These are phyloP conservation scores for Hanleya hanleyi DNA, from an alignment of 2,888 invertebrate genomes.

Conservation along the genomic window DNA sequence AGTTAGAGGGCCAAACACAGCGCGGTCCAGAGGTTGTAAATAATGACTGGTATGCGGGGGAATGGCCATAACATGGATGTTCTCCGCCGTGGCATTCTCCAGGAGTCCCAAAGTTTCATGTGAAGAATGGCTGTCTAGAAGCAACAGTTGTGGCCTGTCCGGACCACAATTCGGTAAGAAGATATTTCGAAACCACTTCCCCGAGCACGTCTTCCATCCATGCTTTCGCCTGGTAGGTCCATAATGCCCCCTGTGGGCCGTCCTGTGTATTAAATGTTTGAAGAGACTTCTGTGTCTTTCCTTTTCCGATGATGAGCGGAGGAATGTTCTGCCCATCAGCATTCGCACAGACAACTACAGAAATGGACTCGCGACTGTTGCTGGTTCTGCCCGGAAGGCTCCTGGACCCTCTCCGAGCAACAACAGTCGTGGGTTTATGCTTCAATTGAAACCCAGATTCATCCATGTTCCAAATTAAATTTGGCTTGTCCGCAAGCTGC, in stretches of 20 bases:
- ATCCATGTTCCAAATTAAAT: too few species aligned
- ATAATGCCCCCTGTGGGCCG: constrained; percentile 31
- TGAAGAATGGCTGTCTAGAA: constrained; percentile 44
- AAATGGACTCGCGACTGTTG: constrained; percentile 32
- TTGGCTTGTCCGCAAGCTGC: too few species aligned
- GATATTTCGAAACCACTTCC: constrained; percentile 41
- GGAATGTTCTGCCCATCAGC: constrained; percentile 38
- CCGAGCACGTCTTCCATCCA: constrained; percentile 46
- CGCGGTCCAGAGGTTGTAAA: constrained; percentile 18
- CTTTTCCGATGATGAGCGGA: constrained; percentile 40
- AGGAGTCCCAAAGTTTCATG: constrained; percentile 41
- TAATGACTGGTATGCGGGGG: constrained; percentile 25
- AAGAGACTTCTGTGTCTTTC: constrained; percentile 34
- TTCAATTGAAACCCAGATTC: too few species aligned
- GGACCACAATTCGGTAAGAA: constrained; percentile 43
- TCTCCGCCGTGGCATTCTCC: constrained; percentile 33
- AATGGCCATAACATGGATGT: constrained; percentile 17
- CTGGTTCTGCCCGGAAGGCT: constrained; percentile 32
- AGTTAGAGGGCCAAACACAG: constrained; percentile 20
- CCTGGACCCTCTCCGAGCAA: background rate
- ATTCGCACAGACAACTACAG: constrained; percentile 39
- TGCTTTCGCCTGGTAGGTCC: constrained; percentile 40
- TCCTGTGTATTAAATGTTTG: constrained; percentile 33
- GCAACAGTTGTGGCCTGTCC: constrained; percentile 44
- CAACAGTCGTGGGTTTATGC: too few species aligned